phyloP scores from a whole-genome alignment of 1,140 invertebrate genomes.

The Ridgeia piscesae region DNA sequence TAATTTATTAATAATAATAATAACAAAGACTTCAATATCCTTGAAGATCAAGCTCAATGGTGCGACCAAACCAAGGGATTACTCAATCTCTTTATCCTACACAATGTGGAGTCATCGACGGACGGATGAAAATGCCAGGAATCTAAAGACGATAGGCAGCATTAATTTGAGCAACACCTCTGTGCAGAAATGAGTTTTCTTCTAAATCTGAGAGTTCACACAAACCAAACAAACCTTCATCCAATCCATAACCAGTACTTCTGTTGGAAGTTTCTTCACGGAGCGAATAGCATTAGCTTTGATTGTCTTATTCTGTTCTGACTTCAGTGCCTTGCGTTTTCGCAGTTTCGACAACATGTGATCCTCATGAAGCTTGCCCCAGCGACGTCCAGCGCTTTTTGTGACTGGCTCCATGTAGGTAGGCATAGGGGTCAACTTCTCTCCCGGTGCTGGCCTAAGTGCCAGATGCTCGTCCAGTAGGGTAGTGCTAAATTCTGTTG shows the following conservation, averaged over 20 bases:
- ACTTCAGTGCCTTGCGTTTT: slow-evolving; percentile 46
- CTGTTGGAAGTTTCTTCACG: slow-evolving; percentile 53
- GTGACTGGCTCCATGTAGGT: slow-evolving; percentile 19
- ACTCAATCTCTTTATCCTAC: no score
- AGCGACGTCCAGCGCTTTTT: slow-evolving; percentile 19
- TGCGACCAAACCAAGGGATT: no score
- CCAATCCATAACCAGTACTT: slow-evolving; percentile 55
- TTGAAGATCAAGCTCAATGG: no score
- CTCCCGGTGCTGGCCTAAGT: neutral
- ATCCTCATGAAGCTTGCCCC: slow-evolving; percentile 51
- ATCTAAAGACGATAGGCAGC: no score
- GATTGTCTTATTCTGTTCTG: slow-evolving; percentile 39
- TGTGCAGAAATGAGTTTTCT: neutral
- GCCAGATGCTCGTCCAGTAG: neutral
- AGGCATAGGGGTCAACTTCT: slow-evolving; percentile 24
- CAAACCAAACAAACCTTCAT: slow-evolving; percentile 32
- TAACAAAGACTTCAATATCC: no score
- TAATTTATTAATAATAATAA: no score
- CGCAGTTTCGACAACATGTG: slow-evolving; percentile 51
- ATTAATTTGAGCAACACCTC: neutral
- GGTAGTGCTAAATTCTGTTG: neutral
- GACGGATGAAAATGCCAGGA: no score
- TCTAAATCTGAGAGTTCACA: slow-evolving; percentile 26
- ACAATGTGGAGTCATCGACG: no score
- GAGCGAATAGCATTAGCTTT: slow-evolving; percentile 45